Base-by-base conservation (phyloP, 2,888 invertebrate species). In the Ochropleura plecta region DNA sequence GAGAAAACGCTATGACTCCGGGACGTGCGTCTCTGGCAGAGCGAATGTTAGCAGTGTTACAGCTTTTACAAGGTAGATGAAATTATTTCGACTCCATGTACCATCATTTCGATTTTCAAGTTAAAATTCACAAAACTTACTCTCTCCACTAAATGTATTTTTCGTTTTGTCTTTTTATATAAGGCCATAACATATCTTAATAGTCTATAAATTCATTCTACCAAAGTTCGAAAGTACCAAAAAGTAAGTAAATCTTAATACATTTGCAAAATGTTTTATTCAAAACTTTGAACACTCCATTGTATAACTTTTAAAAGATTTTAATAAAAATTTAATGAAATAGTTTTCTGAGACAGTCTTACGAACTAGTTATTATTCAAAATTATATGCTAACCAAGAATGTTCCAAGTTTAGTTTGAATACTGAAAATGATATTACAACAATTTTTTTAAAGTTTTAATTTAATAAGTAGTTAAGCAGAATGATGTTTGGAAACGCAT, bases 191-290 rank as follows among this genome's bases (percentile, higher is more conserved):
- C 51, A 51, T 76, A 20, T 76, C 57, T 59, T 57, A 78, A 82
- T 76, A 53, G 68, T 79, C 48, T 49, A 79, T 76, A 76, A 79
- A 79, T 79, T 79, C 64, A 78, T 76, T 63, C 51, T 67, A 10
- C 16, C 30, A 46, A 70, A 79, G 53, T 73, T 79, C 18, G 10
- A 62, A 68, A 53, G 63, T 63, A 46, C 80, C 14, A 71, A 55
- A 79, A 80, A 59, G 44, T 55, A 65, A 60, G 67, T 84, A 84
- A 81, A 66, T 81, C 65, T 59, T 59, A 70, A 76, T 76, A 81
- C 62, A 76, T 84, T 84, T 81, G 30, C 71, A 59, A 71, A 81
- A 82, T 82, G 84, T 84, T 84, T 82, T 84, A 82, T 84, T 84
- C 84, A 84, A 53, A 76, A 68, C 81, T 84, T 69, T 55, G 63